Evolutionary conservation across 2,113 vertebrate species (phyloP), one percentile per base, ranked within the genome.

Genomic region (Nyctereutes procyonoides): DNA sequence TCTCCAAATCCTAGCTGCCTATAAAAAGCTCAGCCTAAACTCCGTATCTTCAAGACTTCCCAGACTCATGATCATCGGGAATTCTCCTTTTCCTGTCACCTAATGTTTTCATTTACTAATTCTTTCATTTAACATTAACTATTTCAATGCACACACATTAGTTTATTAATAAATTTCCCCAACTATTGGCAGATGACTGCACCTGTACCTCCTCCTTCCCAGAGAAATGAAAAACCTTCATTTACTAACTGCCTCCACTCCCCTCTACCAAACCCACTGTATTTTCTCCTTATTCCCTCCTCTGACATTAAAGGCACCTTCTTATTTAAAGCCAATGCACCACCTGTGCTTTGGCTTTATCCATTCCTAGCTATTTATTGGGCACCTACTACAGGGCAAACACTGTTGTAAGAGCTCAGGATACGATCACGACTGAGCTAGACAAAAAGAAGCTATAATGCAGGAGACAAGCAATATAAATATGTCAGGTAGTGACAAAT

Each of bases 61-160:
- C 53, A 43, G 38, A 67, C 28, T 58, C 24, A 77, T 15, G 65
- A 56, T 15, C 17, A 60, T 38, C 90, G 80, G 48, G 26, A 88
- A 96, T 26, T 71, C 15, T 51, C n/a, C 71, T n/a, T 94, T 95
- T 38, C 73, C 55, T 86, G 24, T 85, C 35, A 71, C 79, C 12
- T 84, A 56, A 84, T 84, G 82, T 79, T 92, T 95, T 28, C 56
- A 4, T 92, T 95, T 84, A 35, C 30, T 13, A 93, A 77, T 79
- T 71, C 58, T 71, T 82, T 22, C 79, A 22, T 14, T 88, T 82
- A 82, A 58, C 32, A 43, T 62, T 91, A 95, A 48, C 56, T 74
- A 77, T 43, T 83, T 76, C 62, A 69, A 11, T 43, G 8, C 51
- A 77, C 10, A 19, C 32, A 30, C 73, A 92, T 88, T 81, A 32